These are phyloP conservation scores for Chaetura pelagica DNA, from an alignment of 2,113 vertebrate species.

Conservation along the genomic window DNA sequence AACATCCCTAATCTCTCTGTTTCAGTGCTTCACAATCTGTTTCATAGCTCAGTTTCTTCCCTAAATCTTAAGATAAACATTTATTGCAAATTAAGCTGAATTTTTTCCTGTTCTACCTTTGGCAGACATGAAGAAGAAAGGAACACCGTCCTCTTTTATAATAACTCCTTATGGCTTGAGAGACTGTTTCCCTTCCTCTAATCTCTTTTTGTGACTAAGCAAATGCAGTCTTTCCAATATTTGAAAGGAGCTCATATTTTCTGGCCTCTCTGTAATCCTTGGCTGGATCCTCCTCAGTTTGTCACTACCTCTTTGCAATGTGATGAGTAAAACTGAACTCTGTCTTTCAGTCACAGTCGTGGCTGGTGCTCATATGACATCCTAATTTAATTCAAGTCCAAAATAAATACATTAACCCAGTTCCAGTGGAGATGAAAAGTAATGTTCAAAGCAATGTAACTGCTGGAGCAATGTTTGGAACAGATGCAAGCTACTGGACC, in stretches of 20 bases:
- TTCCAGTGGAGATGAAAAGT: neutral
- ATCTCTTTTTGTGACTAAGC: neutral
- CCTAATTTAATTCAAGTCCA: neutral
- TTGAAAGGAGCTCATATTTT: neutral
- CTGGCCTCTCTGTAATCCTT: neutral
- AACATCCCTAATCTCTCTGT: neutral
- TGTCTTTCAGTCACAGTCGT: neutral
- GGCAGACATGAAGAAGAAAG: neutral
- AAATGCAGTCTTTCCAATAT: neutral
- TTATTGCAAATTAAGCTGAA: slow-evolving; percentile 39
- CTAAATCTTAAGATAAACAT: slow-evolving; percentile 38
- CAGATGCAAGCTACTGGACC: neutral
- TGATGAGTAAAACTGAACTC: neutral
- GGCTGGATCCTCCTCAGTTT: neutral
- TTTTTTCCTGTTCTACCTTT: neutral
- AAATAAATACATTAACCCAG: neutral
- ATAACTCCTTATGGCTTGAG: neutral
- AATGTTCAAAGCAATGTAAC: neutral
- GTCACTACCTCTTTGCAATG: neutral
- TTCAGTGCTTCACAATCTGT: neutral
- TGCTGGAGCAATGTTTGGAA: neutral
- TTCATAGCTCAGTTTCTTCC: neutral
- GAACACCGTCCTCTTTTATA: neutral
- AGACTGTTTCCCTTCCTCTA: neutral
- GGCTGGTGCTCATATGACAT: neutral